Base-by-base conservation (phyloP, 2,888 invertebrate genomes). In the Drosophila austrosaltans region DNA sequence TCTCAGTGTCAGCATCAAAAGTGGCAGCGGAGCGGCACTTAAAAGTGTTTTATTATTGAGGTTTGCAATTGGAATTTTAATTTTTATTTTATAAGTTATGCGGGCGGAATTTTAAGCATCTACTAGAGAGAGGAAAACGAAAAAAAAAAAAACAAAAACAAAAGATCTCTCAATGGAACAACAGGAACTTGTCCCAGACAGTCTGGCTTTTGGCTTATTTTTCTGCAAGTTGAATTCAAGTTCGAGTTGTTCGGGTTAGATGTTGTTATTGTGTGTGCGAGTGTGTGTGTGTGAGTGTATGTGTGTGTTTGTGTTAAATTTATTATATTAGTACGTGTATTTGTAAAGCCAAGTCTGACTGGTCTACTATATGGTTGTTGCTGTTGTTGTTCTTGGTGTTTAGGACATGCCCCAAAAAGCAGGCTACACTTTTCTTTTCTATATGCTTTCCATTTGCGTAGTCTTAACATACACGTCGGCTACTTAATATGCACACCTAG, bases 51-150 rank as follows among this genome's bases (percentile, higher is more conserved):
- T 87, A 82, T 78, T 83, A 81, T 84, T 77, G 79, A 68, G 79
- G 84, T 78, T 81, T 86, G 78, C 82, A 77, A 81, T 78, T 81
- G 84, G 87, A 87, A 87, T 87, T 87, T 87, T 86, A 88, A 87
- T 87, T 87, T 82, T 75, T 80, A 88, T 87, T 88, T 88, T 77
- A 88, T 87, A 87, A 80, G 84, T 77, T 78, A 82, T 88, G 86
- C 78, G 76, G 69, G 70, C 63, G 77, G 89, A 87, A 85, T 89
- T 83, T 80, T 77, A 85, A 87, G 74, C 75, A 81, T 68, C 12
- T 54, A n/a, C 6, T 22, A 28, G 59, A 53, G 12, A 22, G 57
- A 39, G 36, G 77, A 77, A 63, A 53, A 69, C 69, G 57, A 77
- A 67, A 72, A 10, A 3, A 48, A 25, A 12, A 6, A 48, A 20